phyloP scores from a whole-genome alignment of 2,888 invertebrate genomes.

The Megamerina dolium region DNA sequence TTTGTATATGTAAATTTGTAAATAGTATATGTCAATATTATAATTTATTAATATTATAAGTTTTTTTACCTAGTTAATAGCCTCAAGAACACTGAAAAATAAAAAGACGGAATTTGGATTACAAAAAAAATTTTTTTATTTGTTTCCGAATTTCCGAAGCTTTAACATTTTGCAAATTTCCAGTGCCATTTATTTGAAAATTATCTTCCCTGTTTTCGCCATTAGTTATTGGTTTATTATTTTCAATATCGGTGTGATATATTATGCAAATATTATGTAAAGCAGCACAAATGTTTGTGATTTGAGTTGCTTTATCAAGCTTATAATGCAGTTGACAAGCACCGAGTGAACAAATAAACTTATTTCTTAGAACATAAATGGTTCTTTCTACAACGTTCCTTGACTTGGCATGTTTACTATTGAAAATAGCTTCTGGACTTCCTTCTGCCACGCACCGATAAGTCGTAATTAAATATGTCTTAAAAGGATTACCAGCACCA shows the following conservation, averaged over 20 bases:
- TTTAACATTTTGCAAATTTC: neutral
- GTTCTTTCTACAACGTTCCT: neutral
- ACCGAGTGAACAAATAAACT: neutral
- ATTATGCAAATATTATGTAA: constrained; percentile 6
- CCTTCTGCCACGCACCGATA: neutral
- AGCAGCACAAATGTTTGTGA: constrained; percentile 5
- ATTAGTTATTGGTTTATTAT: neutral
- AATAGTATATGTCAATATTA: too few relatives aligned
- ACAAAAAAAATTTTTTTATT: too few relatives aligned
- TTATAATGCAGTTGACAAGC: constrained; percentile 6
- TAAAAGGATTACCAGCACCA: neutral
- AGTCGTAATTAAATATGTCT: neutral
- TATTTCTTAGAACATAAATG: neutral
- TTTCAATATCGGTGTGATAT: too few relatives aligned
- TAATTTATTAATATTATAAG: too few relatives aligned
- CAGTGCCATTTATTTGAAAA: constrained; percentile 1
- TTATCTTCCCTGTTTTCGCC: constrained; percentile 3
- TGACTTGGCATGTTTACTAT: neutral
- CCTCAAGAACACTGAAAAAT: too few relatives aligned
- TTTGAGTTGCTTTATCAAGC: neutral
- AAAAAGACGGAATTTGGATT: too few relatives aligned
- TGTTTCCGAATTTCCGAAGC: too few relatives aligned
- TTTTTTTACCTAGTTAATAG: too few relatives aligned
- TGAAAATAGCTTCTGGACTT: neutral
- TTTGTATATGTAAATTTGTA: too few relatives aligned